These are phyloP conservation scores for Acanthochromis polyacanthus DNA, from an alignment of 2,113 vertebrate genomes.

Conservation along the genomic window DNA sequence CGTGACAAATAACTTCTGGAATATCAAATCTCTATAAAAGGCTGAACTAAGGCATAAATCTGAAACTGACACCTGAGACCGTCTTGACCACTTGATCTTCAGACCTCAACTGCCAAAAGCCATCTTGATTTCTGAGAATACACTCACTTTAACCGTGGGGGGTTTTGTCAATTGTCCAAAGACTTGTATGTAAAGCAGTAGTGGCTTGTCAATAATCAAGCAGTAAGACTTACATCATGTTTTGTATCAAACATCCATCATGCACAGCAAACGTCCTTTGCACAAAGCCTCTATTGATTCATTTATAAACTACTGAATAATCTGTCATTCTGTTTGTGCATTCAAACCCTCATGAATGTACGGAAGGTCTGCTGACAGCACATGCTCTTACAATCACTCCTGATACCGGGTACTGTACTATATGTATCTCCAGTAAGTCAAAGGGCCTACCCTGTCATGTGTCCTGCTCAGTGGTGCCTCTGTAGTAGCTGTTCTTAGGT, in stretches of 20 bases:
- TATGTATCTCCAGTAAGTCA: background rate
- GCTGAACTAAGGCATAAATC: slow-evolving; percentile 85
- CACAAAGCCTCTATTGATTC: background rate
- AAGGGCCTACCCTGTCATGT: background rate
- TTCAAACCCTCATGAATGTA: background rate
- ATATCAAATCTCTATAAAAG: slow-evolving; percentile 87
- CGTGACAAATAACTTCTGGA: slow-evolving; percentile 85
- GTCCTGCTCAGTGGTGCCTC: background rate
- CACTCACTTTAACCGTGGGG: slow-evolving; percentile 19
- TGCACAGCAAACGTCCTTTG: background rate
- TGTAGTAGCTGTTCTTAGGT: slow-evolving; percentile 17
- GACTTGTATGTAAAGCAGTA: background rate
- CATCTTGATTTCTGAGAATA: slow-evolving; percentile 70
- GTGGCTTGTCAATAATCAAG: background rate
- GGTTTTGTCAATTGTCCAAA: slow-evolving; percentile 45
- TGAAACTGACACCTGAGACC: slow-evolving; percentile 80
- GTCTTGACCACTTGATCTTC: slow-evolving; percentile 71
- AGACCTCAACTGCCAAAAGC: slow-evolving; percentile 38
- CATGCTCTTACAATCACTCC: background rate
- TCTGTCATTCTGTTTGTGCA: background rate
- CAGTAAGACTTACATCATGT: background rate
- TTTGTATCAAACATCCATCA: background rate
- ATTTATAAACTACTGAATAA: background rate
- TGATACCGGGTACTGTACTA: background rate
- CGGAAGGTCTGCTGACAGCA: background rate